These are phyloP conservation scores for Rhinogobio ventralis DNA, from an alignment of 2,797 vertebrate genomes.

Conservation along the genomic window DNA sequence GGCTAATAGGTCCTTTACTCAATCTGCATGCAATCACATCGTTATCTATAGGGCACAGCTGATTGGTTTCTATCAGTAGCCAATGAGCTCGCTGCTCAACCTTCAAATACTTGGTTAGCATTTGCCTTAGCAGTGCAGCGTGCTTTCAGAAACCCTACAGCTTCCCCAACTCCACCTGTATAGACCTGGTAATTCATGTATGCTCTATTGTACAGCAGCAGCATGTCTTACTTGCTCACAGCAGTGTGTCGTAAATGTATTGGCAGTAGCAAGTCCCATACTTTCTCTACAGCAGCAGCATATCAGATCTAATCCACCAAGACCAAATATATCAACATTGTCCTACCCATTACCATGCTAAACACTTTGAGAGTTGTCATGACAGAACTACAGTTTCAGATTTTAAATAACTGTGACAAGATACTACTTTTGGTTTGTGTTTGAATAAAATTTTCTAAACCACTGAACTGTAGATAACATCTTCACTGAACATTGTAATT, in stretches of 20 bases:
- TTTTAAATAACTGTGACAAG: neutral
- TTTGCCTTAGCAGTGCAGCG: neutral
- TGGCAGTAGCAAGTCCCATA: neutral
- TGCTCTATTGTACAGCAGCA: neutral
- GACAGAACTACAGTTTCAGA: neutral
- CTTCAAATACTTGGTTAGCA: neutral
- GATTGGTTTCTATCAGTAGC: neutral
- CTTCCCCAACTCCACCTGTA: neutral
- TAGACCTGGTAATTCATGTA: neutral
- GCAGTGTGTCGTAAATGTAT: neutral
- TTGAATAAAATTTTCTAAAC: constrained; percentile 10
- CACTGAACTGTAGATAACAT: neutral
- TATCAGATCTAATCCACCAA: no score
- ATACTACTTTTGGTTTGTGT: neutral
- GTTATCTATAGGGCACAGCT: neutral
- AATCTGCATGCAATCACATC: neutral
- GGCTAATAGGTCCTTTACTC: neutral
- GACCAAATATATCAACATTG: neutral
- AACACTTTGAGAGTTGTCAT: neutral
- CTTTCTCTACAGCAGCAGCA: neutral
- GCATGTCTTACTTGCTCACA: neutral
- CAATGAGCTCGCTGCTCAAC: no score
- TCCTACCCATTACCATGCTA: neutral
- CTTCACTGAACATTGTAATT: neutral
- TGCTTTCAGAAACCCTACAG: no score